Conservation (phyloP, 2,888 invertebrate genomes). For the Geotrupes spiniger region DNA sequence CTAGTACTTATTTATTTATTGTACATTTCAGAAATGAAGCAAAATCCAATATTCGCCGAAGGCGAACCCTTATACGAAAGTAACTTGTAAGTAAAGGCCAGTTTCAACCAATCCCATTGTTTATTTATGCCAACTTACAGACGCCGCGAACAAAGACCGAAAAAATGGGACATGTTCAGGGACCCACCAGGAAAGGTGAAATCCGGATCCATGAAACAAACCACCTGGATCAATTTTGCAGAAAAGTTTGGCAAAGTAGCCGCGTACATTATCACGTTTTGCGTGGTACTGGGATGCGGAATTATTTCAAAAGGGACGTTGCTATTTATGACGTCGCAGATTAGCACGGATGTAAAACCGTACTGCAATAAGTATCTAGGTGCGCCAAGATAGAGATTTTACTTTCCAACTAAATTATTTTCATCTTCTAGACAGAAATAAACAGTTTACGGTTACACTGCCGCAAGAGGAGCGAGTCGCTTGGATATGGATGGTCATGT, state of each 20-base stretch:
- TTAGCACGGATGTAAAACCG: constrained; percentile 35
- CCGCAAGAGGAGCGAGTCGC: constrained; percentile 64
- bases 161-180: constrained; percentile 79
- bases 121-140: constrained; percentile 4
- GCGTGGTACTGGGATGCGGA: constrained; percentile 63
- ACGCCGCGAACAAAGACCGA: constrained; percentile 44
- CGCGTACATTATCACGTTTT: constrained; percentile 67
- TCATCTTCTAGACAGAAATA: constrained; percentile 16
- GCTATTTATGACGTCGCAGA: constrained; percentile 71
- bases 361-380: not conserved
- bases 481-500: constrained; percentile 79
- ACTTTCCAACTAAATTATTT: constrained; percentile 22
- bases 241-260: constrained; percentile 65
- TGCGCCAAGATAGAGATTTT: too few relatives aligned
- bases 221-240: constrained; percentile 59
- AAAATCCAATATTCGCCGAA: too few relatives aligned
- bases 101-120: not conserved
- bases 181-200: constrained; percentile 66
- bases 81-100: not conserved
- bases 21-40: too few relatives aligned
- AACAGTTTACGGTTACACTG: constrained; percentile 59
- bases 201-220: constrained; percentile 65
- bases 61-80: not conserved
- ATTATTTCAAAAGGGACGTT: constrained; percentile 71
- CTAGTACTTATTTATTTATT: too few relatives aligned